Conservation (phyloP, 53 echinoderm and acorn worm genomes). For the Zoroaster sp. region DNA sequence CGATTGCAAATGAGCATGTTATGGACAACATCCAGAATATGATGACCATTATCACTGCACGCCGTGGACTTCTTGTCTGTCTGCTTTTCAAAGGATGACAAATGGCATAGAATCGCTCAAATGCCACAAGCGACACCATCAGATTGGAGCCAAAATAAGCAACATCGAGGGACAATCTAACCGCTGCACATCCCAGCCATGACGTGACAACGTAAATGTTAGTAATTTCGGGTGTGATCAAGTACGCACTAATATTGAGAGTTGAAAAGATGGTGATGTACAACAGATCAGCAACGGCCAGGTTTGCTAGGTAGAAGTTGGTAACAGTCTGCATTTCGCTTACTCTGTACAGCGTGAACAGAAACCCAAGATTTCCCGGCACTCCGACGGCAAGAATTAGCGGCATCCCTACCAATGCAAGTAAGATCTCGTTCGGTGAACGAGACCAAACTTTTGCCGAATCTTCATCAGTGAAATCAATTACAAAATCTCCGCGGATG, state of each 20-base stretch:
- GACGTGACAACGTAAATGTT: not conserved
- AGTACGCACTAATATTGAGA: not conserved
- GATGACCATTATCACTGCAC: not conserved
- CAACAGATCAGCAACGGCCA: constrained; percentile 10
- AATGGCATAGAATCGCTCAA: constrained; percentile 1
- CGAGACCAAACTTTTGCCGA: not conserved
- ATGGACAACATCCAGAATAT: not conserved
- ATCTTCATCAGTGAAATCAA: not conserved
- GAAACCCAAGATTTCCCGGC: not conserved
- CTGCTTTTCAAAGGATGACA: not conserved
- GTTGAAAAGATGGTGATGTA: not conserved
- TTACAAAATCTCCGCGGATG: not conserved
- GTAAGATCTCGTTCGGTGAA: not conserved
- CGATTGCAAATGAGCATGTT: not conserved
- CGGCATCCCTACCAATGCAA: not conserved
- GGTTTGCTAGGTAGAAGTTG: not conserved
- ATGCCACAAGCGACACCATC: constrained; percentile 1
- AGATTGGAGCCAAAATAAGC: not conserved
- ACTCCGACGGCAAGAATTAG: not conserved
- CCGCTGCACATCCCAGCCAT: not conserved
- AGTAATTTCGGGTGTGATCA: not conserved
- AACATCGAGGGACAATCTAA: not conserved
- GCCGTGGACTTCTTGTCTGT: not conserved
- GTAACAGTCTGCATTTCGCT: not conserved
- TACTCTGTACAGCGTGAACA: not conserved